These are phyloP conservation scores for Megalopta genalis DNA, from an alignment of 1,140 invertebrate genomes.

Conservation along the genomic window DNA sequence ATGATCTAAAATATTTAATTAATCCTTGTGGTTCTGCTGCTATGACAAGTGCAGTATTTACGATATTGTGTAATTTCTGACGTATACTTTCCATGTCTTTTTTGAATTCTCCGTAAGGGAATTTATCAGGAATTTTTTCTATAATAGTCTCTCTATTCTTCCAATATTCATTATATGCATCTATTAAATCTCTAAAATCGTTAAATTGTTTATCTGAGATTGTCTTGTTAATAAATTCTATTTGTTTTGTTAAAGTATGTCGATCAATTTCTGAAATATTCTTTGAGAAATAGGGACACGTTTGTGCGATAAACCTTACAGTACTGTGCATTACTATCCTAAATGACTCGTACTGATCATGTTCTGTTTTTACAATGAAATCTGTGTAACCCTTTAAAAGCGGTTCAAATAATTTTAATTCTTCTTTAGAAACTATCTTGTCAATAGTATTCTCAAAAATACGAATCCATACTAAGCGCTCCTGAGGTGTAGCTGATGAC, in stretches of 20 bases:
- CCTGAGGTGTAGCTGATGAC: not conserved
- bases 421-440: not conserved
- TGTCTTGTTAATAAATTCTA: not conserved
- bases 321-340: slow-evolving; percentile 1
- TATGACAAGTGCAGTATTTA: slow-evolving; percentile 5
- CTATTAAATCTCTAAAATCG: slow-evolving; percentile 16
- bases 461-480: slow-evolving; percentile 12
- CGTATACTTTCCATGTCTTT: slow-evolving; percentile 1
- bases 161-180: slow-evolving; percentile 22
- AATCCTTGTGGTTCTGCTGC: not conserved
- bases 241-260: slow-evolving; percentile 10
- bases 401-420: slow-evolving; percentile 1
- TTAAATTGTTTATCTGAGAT: not conserved
- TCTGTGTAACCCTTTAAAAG: not conserved
- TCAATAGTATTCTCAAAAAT: slow-evolving; percentile 12
- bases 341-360: slow-evolving; percentile 13
- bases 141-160: slow-evolving; percentile 7
- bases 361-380: not conserved
- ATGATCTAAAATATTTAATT: slow-evolving; percentile 3
- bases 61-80: slow-evolving; percentile 4
- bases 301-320: slow-evolving; percentile 13
- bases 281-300: not conserved
- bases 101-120: slow-evolving; percentile 9
- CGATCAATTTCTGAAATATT: not conserved
- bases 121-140: slow-evolving; percentile 19